These are phyloP conservation scores for Drosophila setosimentum DNA, from an alignment of 2,888 invertebrate genomes.

Conservation along the genomic window DNA sequence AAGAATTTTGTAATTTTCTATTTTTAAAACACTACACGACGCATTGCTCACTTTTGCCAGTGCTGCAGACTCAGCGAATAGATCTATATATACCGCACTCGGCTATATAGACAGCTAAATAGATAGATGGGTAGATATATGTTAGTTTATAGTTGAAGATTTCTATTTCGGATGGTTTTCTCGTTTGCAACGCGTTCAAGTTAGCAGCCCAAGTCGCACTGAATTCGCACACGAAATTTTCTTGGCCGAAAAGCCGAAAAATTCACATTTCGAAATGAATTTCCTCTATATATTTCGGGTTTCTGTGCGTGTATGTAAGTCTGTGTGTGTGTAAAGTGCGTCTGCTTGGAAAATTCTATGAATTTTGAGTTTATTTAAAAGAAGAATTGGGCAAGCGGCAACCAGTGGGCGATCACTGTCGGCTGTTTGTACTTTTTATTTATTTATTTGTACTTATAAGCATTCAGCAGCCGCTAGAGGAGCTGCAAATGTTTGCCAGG, in stretches of 20 bases:
- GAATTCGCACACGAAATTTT: conserved; percentile 83
- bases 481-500: conserved; percentile 26
- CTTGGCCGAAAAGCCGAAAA: conserved; percentile 74
- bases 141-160: conserved; percentile 77
- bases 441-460: conserved; percentile 57
- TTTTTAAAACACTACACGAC: conserved; percentile 74
- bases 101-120: conserved; percentile 70
- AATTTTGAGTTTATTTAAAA: conserved; percentile 80
- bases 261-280: conserved; percentile 75
- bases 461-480: conserved; percentile 5
- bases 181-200: conserved; percentile 85
- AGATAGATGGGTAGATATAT: conserved; percentile 42
- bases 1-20: conserved; percentile 80
- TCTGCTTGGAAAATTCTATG: conserved; percentile 77
- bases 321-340: conserved; percentile 74
- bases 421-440: conserved; percentile 57
- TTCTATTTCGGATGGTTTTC: conserved; percentile 77
- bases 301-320: conserved; percentile 14
- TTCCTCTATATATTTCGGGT: conserved; percentile 39
- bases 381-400: conserved; percentile 67
- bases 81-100: conserved; percentile 64
- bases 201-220: conserved; percentile 86
- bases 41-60: conserved; percentile 80
- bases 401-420: conserved; percentile 55
- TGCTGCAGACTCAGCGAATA: conserved; percentile 72